Percentiles rank a stretch among this genome's conserved stretches.
Evolutionary conservation across 1,140 invertebrate genomes (phyloP).

Genomic region (Oscheius sp.): DNA sequence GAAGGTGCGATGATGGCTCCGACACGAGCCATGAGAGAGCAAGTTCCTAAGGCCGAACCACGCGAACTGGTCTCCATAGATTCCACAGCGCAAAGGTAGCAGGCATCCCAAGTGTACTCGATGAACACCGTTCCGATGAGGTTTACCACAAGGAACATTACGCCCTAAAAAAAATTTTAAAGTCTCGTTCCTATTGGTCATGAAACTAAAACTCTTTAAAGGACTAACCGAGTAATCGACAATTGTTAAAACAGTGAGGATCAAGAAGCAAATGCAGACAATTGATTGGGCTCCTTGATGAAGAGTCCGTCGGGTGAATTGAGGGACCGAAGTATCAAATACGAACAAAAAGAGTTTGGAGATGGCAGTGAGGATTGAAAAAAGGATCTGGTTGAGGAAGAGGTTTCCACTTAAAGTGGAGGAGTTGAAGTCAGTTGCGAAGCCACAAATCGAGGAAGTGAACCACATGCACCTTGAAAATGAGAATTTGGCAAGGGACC

Average conservation of each 20-base stretch:
- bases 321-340: constrained; percentile 32
- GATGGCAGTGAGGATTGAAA: constrained; percentile 53
- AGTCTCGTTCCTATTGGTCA: neutral
- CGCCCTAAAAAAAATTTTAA: constrained; percentile 36
- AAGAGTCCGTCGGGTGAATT: constrained; percentile 51
- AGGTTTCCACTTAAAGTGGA: constrained; percentile 53
- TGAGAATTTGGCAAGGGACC: too few relatives aligned
- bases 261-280: constrained; percentile 54
- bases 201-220: neutral
- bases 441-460: constrained; percentile 49
- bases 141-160: constrained; percentile 51
- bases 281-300: constrained; percentile 53
- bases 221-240: constrained; percentile 35
- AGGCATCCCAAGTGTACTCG: constrained; percentile 59
- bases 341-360: constrained; percentile 53
- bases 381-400: constrained; percentile 56
- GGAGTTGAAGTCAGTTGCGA: constrained; percentile 59
- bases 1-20: constrained; percentile 54
- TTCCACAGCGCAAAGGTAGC: constrained; percentile 54
- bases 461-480: too few relatives aligned
- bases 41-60: constrained; percentile 49
- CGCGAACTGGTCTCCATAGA: constrained; percentile 50
- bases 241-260: constrained; percentile 49
- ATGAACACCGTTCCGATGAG: constrained; percentile 53
- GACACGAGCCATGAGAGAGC: constrained; percentile 54